Conservation (phyloP, 1,140 invertebrate genomes). For the Tribolium madens region DNA sequence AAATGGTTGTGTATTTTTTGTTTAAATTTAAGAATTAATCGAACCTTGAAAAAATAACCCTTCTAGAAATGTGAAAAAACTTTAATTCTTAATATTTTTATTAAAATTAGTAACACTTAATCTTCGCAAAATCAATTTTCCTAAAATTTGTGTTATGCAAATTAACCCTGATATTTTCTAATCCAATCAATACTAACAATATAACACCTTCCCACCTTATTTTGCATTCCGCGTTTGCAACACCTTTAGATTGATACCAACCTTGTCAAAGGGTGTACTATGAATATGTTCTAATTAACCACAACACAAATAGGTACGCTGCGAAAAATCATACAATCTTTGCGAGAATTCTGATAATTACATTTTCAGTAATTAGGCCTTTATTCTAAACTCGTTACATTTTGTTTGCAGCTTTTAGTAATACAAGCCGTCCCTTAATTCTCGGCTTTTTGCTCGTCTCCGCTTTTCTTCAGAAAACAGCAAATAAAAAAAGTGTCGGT, state of each 20-base stretch:
- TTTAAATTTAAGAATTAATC: too few species aligned
- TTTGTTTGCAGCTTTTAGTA: background rate
- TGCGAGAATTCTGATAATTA: background rate
- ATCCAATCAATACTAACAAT: background rate
- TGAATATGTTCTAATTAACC: background rate
- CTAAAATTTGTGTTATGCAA: background rate
- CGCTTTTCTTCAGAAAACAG: constrained; percentile 7
- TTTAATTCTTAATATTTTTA: too few species aligned
- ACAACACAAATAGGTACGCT: background rate
- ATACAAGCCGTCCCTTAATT: background rate
- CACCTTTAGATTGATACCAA: background rate
- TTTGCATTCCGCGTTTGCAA: background rate
- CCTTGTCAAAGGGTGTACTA: background rate
- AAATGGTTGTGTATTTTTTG: too few species aligned
- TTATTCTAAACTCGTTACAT: background rate
- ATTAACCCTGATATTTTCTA: background rate
- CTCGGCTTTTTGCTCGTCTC: constrained; percentile 1
- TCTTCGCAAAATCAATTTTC: too few species aligned
- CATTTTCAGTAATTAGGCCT: constrained; percentile 12
- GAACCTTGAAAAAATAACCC: too few species aligned
- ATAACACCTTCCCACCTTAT: background rate
- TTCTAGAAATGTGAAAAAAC: too few species aligned
- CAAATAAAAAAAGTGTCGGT: constrained; percentile 28
- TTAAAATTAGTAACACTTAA: too few species aligned
- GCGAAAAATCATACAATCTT: too few species aligned